A percentile compares a stretch with the other conserved stretches of the same genome.
phyloP scores from a whole-genome alignment of 2,113 vertebrate genomes.

The Ammospiza nelsoni region DNA sequence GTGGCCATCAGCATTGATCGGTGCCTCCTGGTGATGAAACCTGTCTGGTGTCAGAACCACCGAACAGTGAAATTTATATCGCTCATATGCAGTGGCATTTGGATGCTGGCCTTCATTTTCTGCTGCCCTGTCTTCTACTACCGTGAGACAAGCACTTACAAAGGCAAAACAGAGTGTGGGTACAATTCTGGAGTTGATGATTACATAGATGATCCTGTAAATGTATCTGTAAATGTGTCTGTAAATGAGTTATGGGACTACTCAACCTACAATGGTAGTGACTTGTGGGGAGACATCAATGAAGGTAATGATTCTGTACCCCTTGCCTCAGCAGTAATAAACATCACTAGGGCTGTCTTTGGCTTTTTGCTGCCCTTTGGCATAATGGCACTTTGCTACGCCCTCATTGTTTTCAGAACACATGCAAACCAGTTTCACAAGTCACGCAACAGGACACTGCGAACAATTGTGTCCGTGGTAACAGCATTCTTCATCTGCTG shows the following conservation, averaged over 20 bases:
- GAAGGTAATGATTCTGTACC: neutral
- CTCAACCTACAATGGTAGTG: neutral
- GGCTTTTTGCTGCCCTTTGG: slow-evolving; percentile 80
- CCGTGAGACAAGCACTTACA: neutral
- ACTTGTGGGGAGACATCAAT: neutral
- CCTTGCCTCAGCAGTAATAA: neutral
- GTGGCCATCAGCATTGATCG: slow-evolving; percentile 80
- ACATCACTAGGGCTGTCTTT: slow-evolving; percentile 62
- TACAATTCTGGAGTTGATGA: neutral
- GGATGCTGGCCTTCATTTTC: slow-evolving; percentile 73
- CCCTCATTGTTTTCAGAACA: slow-evolving; percentile 59
- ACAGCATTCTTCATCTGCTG: slow-evolving; percentile 80
- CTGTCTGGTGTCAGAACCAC: slow-evolving; percentile 85
- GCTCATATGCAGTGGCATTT: slow-evolving; percentile 54
- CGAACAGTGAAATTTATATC: slow-evolving; percentile 53
- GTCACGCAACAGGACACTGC: slow-evolving; percentile 57
- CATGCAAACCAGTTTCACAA: slow-evolving; percentile 21
- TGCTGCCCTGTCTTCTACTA: slow-evolving; percentile 76
- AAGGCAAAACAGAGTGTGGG: neutral
- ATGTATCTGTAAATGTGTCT: neutral
- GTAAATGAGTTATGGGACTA: neutral
- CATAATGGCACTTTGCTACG: slow-evolving; percentile 73
- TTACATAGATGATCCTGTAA: neutral
- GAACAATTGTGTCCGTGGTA: slow-evolving; percentile 62
- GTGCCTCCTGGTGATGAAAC: slow-evolving; percentile 76